Evolutionary conservation across 2,888 invertebrate genomes (phyloP), one percentile per base, ranked within the genome.

Genomic region (Heliothis peltigera): DNA sequence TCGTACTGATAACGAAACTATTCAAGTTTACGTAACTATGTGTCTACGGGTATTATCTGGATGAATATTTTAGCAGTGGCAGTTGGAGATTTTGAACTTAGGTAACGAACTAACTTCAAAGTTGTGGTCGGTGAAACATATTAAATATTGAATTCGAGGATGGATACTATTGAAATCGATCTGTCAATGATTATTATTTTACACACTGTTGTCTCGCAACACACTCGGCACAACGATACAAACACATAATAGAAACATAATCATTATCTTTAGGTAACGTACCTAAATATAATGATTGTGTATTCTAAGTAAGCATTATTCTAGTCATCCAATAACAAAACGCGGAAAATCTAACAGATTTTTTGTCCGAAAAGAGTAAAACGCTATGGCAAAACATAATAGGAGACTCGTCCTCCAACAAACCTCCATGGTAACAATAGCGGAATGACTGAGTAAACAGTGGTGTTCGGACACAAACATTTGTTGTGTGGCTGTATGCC

Each of bases 1-100:
- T 71, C 18, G 56, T 35, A 22, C 77, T 83, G 92, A 92, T 91
- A 91, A 88, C 75, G 59, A 67, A 89, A 88, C 87, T 86, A 89
- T 87, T 85, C 74, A 63, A 75, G 69, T 65, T 57, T 77, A 65
- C 57, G 64, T 66, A 73, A 61, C 64, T 64, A 59, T 72, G 73
- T 51, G 59, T 60, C 73, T 56, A 25, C 32, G 46, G 44, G 59
- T 21, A 56, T 56, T 56, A 75, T 56, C 54, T 39, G 68, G 75
- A 76, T 77, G 70, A 71, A 70, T 63, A 66, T 72, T 78, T 72
- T 76, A 73, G 69, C 69, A 52, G 69, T 32, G 32, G 19, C n/a
- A 17, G 49, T 39, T 17, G 42, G 42, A 46, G 42, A 28, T 61
- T 55, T 49, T 51, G 22, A 21, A 25, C 44, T 67, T 70, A 46